These are phyloP conservation scores for Colius striatus DNA, from an alignment of 2,113 vertebrate genomes.

Conservation along the genomic window DNA sequence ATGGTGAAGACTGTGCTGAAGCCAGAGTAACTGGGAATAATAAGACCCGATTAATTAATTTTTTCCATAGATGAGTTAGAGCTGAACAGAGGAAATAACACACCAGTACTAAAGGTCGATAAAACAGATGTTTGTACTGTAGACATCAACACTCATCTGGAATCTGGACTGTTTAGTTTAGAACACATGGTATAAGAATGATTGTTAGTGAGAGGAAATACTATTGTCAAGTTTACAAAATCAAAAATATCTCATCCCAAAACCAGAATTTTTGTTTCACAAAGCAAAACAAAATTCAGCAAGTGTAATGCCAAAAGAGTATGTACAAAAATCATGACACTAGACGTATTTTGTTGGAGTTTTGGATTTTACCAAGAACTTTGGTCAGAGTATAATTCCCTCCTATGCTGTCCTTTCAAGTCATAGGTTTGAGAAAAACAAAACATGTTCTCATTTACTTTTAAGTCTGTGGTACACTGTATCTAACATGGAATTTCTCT, in stretches of 20 bases:
- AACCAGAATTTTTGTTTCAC: not conserved
- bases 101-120: not conserved
- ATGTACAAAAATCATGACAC: not conserved
- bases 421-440: not conserved
- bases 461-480: not conserved
- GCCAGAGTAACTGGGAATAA: not conserved
- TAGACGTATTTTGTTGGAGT: not conserved
- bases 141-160: not conserved
- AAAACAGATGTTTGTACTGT: not conserved
- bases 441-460: not conserved
- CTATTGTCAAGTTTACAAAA: not conserved
- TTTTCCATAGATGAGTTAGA: not conserved
- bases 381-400: not conserved
- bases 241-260: not conserved
- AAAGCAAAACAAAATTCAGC: not conserved
- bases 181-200: not conserved
- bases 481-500: not conserved
- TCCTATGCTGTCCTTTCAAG: not conserved
- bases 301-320: not conserved
- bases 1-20: not conserved
- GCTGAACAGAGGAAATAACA: not conserved
- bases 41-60: not conserved
- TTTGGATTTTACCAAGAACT: not conserved
- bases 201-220: not conserved
- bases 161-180: not conserved